Evolutionary conservation across 1,140 invertebrate genomes (phyloP).

Genomic region (Aporrectodea caliginosa): DNA sequence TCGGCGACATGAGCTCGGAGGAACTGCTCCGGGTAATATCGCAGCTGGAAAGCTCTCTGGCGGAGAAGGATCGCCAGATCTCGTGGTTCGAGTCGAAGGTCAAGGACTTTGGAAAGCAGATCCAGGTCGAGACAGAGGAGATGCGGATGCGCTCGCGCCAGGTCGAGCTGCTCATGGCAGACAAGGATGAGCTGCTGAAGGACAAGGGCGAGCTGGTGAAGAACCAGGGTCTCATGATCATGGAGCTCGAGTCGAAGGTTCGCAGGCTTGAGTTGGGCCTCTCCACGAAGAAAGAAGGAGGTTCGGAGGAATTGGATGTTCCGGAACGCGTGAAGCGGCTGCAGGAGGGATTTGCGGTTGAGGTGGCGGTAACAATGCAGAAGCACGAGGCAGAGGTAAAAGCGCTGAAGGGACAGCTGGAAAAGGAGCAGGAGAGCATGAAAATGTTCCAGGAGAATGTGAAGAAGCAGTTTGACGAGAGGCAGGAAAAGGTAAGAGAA

Average conservation of each 20-base stretch:
- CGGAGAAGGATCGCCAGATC: background rate
- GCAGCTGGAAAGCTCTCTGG: background rate
- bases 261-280: background rate
- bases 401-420: constrained; percentile 20
- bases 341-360: background rate
- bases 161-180: constrained; percentile 20
- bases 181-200: constrained; percentile 14
- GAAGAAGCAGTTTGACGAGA: constrained; percentile 29
- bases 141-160: background rate
- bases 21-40: constrained; percentile 4
- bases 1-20: background rate
- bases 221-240: background rate
- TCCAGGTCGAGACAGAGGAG: constrained; percentile 15
- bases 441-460: constrained; percentile 29
- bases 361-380: background rate
- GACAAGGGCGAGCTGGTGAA: background rate
- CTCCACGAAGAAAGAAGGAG: background rate
- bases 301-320: background rate
- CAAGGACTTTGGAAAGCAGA: constrained; percentile 13
- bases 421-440: constrained; percentile 28
- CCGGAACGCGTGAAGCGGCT: background rate
- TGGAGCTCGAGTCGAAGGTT: constrained; percentile 4
- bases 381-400: constrained; percentile 11
- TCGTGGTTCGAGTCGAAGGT: constrained; percentile 25
- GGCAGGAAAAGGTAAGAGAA: constrained; percentile 22